These are phyloP conservation scores for Esox lucius DNA, from an alignment of 2,797 vertebrate genomes.

Conservation along the genomic window DNA sequence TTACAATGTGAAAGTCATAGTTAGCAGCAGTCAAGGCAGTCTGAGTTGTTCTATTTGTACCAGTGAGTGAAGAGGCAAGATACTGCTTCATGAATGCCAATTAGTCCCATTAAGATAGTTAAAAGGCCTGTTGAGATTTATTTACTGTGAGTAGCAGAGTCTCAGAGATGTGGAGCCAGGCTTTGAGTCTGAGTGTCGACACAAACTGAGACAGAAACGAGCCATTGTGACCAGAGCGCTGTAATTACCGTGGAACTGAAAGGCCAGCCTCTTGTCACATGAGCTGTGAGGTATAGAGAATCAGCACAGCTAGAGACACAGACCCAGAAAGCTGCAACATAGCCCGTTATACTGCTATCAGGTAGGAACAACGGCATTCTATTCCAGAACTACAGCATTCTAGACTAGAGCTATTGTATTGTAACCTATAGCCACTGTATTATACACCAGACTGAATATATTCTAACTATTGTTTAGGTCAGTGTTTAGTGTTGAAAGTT, in stretches of 20 bases:
- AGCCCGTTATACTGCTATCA: constrained; percentile 11
- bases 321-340: constrained; percentile 11
- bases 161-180: constrained; percentile 40
- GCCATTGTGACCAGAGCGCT: constrained; percentile 71
- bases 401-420: not conserved
- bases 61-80: constrained; percentile 51
- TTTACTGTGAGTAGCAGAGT: constrained; percentile 55
- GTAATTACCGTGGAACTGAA: constrained; percentile 75
- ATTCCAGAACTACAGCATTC: constrained; percentile 17
- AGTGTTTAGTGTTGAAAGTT: too few relatives aligned
- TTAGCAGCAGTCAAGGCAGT: not conserved
- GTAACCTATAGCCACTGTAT: too few relatives aligned
- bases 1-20: constrained; percentile 33
- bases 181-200: constrained; percentile 62
- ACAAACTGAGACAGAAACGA: constrained; percentile 64
- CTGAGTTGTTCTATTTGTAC: constrained; percentile 51
- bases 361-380: constrained; percentile 20
- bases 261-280: constrained; percentile 74
- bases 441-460: not conserved
- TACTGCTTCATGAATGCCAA: constrained; percentile 70
- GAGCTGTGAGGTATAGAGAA: constrained; percentile 63
- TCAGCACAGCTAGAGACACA: constrained; percentile 6
- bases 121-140: constrained; percentile 61
- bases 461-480: too few relatives aligned
- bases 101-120: constrained; percentile 62